Percentiles rank a stretch among this genome's conserved stretches.
Evolutionary conservation across 2,113 vertebrate genomes (phyloP).

Genomic region (Microtus richardsoni): DNA sequence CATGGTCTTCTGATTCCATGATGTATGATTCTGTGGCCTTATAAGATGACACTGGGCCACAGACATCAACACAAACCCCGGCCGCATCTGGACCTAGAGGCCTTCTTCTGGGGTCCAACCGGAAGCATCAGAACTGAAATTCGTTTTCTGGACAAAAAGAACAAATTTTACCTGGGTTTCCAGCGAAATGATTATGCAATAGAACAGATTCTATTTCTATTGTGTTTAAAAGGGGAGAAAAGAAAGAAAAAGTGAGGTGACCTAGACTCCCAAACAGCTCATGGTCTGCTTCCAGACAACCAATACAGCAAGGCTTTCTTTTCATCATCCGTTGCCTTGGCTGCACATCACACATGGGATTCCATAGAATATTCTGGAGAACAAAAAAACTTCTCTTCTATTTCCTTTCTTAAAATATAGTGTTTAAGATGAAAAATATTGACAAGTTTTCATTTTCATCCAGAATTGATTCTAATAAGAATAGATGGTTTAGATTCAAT

Average conservation of each 20-base stretch:
- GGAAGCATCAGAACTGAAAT: not conserved
- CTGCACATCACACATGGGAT: not conserved
- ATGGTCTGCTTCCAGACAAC: conserved; percentile 35
- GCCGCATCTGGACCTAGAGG: too few relatives aligned
- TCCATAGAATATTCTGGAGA: not conserved
- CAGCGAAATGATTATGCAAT: not conserved
- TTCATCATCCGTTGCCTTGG: not conserved
- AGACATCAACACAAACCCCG: too few relatives aligned
- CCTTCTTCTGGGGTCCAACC: not conserved
- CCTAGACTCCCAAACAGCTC: conserved; percentile 8
- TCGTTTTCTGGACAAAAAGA: conserved; percentile 23
- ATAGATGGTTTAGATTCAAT: conserved; percentile 23
- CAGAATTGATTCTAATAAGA: not conserved
- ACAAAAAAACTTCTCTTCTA: not conserved
- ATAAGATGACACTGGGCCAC: too few relatives aligned
- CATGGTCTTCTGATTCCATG: too few relatives aligned
- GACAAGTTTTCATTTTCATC: not conserved
- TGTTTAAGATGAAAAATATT: not conserved
- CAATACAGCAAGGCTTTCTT: not conserved
- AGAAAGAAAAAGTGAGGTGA: not conserved
- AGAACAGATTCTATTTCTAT: conserved; percentile 24
- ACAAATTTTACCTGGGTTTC: conserved; percentile 2
- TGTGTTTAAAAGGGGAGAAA: not conserved
- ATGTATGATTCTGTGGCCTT: too few relatives aligned
- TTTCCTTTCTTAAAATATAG: not conserved